A percentile compares a stretch with the other conserved stretches of the same genome.
Evolutionary conservation across 2,797 vertebrate genomes (phyloP).

Genomic region (Enteromius unitaeniatus): DNA sequence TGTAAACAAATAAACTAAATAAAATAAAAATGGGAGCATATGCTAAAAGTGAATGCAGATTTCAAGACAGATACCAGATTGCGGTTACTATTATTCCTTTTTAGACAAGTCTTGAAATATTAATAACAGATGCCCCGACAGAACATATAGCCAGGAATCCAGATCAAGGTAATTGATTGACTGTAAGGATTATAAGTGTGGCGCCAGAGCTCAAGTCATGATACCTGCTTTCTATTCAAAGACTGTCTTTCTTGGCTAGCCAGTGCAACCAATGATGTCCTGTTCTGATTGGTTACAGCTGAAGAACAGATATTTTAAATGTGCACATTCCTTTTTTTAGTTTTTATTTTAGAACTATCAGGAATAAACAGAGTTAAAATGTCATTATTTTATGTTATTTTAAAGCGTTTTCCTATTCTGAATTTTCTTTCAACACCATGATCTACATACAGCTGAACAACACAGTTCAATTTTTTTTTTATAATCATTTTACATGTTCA

Average conservation of each 20-base stretch:
- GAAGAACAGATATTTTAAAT: not conserved
- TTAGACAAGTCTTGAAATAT: slow-evolving; percentile 20
- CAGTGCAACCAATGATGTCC: not conserved
- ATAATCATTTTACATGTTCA: not conserved
- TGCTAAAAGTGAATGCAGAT: not conserved
- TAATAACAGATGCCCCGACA: not conserved
- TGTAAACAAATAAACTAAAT: not conserved
- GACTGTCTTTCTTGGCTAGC: not conserved
- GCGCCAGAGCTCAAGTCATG: not conserved
- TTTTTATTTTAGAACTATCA: not conserved
- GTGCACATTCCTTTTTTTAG: not conserved
- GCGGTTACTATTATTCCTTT: slow-evolving; percentile 1
- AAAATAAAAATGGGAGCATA: not conserved
- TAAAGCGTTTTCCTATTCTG: no score
- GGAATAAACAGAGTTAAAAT: not conserved
- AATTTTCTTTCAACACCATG: not conserved
- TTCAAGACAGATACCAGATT: not conserved
- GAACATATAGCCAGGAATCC: slow-evolving; percentile 9
- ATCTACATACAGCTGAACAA: not conserved
- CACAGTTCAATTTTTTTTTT: not conserved
- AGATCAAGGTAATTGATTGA: slow-evolving; percentile 8
- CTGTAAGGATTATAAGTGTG: slow-evolving; percentile 17
- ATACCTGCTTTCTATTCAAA: not conserved
- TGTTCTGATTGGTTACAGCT: not conserved
- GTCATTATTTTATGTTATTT: not conserved